Evolutionary conservation across 1,140 invertebrate genomes (phyloP).

Genomic region (Monochamus saltuarius): DNA sequence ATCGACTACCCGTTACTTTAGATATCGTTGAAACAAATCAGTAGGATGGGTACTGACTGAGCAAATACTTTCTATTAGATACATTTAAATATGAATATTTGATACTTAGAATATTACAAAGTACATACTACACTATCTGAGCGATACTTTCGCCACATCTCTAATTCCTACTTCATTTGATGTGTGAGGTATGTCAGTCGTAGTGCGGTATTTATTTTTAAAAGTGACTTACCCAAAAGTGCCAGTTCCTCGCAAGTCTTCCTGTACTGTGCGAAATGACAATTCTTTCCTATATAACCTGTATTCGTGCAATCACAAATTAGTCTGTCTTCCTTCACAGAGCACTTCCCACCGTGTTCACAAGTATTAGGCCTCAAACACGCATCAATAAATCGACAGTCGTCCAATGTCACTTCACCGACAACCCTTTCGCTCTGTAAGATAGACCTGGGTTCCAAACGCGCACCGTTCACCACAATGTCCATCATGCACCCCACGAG

Average conservation of each 20-base stretch:
- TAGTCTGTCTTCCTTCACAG: slow-evolving; percentile 82
- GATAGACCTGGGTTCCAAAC: slow-evolving; percentile 74
- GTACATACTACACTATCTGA: too few relatives aligned
- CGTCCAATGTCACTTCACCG: slow-evolving; percentile 86
- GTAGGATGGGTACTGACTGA: too few relatives aligned
- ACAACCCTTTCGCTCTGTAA: slow-evolving; percentile 78
- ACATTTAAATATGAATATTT: too few relatives aligned
- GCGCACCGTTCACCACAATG: slow-evolving; percentile 75
- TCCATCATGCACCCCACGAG: slow-evolving; percentile 89
- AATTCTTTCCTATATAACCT: slow-evolving; percentile 87
- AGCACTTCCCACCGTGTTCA: slow-evolving; percentile 87
- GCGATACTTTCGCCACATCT: too few relatives aligned
- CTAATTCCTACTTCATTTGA: too few relatives aligned
- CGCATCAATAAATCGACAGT: slow-evolving; percentile 87
- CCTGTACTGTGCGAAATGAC: slow-evolving; percentile 87
- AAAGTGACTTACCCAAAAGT: slow-evolving; percentile 59
- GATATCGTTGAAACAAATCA: too few relatives aligned
- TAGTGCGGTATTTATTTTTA: too few relatives aligned
- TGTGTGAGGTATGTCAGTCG: too few relatives aligned
- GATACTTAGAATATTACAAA: too few relatives aligned
- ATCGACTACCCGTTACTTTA: too few relatives aligned
- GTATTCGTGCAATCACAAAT: slow-evolving; percentile 87
- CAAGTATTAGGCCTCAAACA: slow-evolving; percentile 87
- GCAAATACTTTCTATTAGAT: too few relatives aligned
- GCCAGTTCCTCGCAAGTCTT: slow-evolving; percentile 92